Evolutionary conservation across 2,113 vertebrate species (phyloP).

Genomic region (Poeciliopsis occidentalis): DNA sequence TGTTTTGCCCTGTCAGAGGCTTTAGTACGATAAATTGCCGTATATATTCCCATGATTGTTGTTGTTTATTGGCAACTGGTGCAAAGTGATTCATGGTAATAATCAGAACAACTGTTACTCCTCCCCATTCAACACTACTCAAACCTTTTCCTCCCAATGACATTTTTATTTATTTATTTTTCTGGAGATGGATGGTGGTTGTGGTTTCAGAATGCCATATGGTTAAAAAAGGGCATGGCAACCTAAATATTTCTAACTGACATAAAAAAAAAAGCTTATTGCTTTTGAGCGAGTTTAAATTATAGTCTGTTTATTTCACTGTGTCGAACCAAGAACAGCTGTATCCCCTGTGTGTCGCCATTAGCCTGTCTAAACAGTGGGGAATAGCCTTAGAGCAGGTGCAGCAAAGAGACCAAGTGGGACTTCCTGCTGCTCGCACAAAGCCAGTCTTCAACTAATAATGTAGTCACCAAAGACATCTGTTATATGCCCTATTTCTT

Average conservation of each 20-base stretch:
- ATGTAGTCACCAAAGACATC: constrained; percentile 40
- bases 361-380: constrained; percentile 47
- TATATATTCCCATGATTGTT: constrained; percentile 66
- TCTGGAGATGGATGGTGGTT: constrained; percentile 15
- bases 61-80: constrained; percentile 74
- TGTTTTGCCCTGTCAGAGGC: constrained; percentile 65
- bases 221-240: not conserved
- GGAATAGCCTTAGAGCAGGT: constrained; percentile 59
- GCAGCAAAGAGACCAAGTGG: constrained; percentile 45
- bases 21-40: constrained; percentile 67
- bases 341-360: constrained; percentile 56
- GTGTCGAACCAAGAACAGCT: constrained; percentile 46
- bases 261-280: not conserved
- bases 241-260: not conserved
- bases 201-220: constrained; percentile 22
- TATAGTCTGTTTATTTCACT: constrained; percentile 62
- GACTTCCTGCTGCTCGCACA: constrained; percentile 55
- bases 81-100: constrained; percentile 70
- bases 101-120: constrained; percentile 30
- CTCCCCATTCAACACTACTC: constrained; percentile 44
- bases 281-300: constrained; percentile 21
- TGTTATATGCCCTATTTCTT: constrained; percentile 54
- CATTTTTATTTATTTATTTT: constrained; percentile 4
- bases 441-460: constrained; percentile 48
- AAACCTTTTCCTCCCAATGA: constrained; percentile 22